Base-by-base conservation (phyloP, 2,797 vertebrate genomes). In the Pseudotriccus pelzelni region DNA sequence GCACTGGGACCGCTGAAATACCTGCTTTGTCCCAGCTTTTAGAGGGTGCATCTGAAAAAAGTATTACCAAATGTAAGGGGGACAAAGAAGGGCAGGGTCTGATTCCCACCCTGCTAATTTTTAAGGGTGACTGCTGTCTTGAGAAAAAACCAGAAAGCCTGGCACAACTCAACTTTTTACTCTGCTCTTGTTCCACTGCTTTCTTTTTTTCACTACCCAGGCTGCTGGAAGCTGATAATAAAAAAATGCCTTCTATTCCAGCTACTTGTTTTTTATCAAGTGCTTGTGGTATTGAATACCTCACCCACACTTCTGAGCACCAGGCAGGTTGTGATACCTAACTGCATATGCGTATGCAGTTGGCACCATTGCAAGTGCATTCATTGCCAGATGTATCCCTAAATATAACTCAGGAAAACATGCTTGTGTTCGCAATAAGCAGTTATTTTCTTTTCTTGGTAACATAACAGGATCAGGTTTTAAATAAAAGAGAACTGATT, bases 401-500 rank as follows among this genome's bases (percentile, higher is more conserved):
- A 94, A 95, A 80, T 50, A 68, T 41, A 87, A 90, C 52, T 47
- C 15, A 12, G 74, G 68, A 91, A 91, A 84, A 56, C 20, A 23
- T 66, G 39, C 34, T 89, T 2, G 0, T 75, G 72, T 83, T 89
- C 80, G 53, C 46, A 92, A 52, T 32, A 58, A 81, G 67, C 19
- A 37, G 36, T 19, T 70, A 2, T 43, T 10, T 62, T 78, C 56
- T 80, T 73, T 86, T 36, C 60, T 79, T 64, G 43, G 55, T 84
- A 81, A 60, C 22, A 3, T 63, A 64, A 73, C 70, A 64, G 32
- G 32, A 88, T 77, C 47, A 23, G 34, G 44, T 77, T 95, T 96
- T 90, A 90, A 90, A 92, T 79, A 84, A 90, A 92, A 95, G 39
- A 78, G 81, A 96, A 87, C 41, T 59, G 80, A 84, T 93, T 74